Conservation (phyloP, 1,140 invertebrate species). For the Drosophila auraria region DNA sequence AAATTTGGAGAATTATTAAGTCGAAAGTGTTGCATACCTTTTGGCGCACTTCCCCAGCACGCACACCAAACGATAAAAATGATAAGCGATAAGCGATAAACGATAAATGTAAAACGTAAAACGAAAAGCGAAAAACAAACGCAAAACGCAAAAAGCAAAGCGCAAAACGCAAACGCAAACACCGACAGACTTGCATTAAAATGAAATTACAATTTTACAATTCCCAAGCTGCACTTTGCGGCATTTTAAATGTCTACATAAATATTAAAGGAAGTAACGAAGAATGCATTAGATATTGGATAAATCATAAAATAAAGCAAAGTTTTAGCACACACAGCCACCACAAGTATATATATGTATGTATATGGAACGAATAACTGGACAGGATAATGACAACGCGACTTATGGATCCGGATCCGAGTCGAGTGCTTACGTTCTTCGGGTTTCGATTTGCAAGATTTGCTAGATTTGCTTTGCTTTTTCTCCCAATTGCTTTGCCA, state of each 20-base stretch:
- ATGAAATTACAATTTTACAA: slow-evolving; percentile 65
- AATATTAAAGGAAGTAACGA: slow-evolving; percentile 56
- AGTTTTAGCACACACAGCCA: slow-evolving; percentile 51
- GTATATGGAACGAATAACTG: slow-evolving; percentile 44
- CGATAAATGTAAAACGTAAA: not conserved
- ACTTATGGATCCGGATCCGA: slow-evolving; percentile 3
- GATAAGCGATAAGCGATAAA: slow-evolving; percentile 4
- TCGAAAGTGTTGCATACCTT: slow-evolving; percentile 29
- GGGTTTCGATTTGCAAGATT: slow-evolving; percentile 27
- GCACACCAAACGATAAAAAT: slow-evolving; percentile 6
- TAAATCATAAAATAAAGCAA: slow-evolving; percentile 53
- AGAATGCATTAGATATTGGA: slow-evolving; percentile 48
- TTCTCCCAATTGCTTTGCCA: slow-evolving; percentile 26
- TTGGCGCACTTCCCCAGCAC: slow-evolving; percentile 30
- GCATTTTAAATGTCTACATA: slow-evolving; percentile 77
- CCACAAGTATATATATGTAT: slow-evolving; percentile 28
- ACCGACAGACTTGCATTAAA: slow-evolving; percentile 20
- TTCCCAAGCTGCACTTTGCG: slow-evolving; percentile 74
- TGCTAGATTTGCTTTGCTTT: slow-evolving; percentile 47
- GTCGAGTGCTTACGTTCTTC: slow-evolving; percentile 37
- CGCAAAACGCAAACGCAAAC: slow-evolving; percentile 17
- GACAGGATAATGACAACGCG: slow-evolving; percentile 4
- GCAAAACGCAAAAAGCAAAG: slow-evolving; percentile 20
- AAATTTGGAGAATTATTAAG: slow-evolving; percentile 12
- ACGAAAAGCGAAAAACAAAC: slow-evolving; percentile 2